Base-by-base conservation (phyloP, 2,888 invertebrate genomes). In the Ctenicera cuprea region DNA sequence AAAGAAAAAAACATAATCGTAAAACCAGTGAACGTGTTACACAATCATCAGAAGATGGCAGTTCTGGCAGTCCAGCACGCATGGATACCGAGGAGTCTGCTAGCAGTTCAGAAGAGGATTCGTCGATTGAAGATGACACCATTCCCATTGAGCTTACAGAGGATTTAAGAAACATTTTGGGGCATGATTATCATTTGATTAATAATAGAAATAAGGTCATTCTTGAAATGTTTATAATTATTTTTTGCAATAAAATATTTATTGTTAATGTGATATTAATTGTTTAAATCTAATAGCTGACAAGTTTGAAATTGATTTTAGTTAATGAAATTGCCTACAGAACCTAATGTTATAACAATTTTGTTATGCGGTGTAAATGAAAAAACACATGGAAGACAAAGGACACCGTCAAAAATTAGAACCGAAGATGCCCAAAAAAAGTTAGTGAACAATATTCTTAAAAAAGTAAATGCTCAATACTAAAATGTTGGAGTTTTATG, bases 1-100 rank as follows among this genome's bases (percentile, higher is more conserved):
- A 94, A 81, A 90, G 94, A 43, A 94, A 94, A 83, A 94, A 94
- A 87, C 82, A 88, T 71, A 82, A 76, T 80, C 87, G 88, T 72
- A 90, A 89, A 80, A 84, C 87, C 74, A 87, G 87, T 37, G 88
- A 88, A 57, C 83, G 86, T 38, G 82, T 86, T 57, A 83, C 80
- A 22, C 81, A 85, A 87, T 92, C 92, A 78, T 93, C 93, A 62
- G 94, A 94, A 82, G 94, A 94, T 83, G 93, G 93, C 76, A 94
- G 93, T 80, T 93, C 93, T 37, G 92, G 91, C 67, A 91, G 91
- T 85, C 86, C 87, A 54, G 82, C 83, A 48, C 83, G 83, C 74
- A 85, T 87, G 81, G 86, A 86, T 74, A 70, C 75, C 11, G 72
- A 73, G 59, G 77, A 77, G 41, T 74, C 78, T 65, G 81, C 79